Conservation (phyloP, 1,140 invertebrate genomes). For the Cataglyphis hispanica region DNA sequence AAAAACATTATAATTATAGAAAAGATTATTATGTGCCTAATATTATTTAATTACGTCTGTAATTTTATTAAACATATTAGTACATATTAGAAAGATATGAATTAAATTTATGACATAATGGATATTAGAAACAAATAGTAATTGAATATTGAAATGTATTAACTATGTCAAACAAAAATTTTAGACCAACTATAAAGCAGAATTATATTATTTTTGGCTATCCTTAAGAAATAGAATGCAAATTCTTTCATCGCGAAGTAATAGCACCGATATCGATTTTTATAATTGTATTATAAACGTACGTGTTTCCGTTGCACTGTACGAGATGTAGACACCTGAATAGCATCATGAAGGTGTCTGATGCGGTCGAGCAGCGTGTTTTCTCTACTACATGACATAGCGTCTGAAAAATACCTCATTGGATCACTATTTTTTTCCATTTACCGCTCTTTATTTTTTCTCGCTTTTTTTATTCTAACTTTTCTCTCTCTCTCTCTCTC, state of each 20-base stretch:
- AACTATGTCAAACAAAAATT: not conserved
- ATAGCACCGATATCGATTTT: not conserved
- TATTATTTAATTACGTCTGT: not conserved
- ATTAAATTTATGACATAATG: not conserved
- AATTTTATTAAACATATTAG: not conserved
- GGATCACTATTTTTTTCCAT: constrained; percentile 74
- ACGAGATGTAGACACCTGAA: constrained; percentile 68
- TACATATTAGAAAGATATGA: not conserved
- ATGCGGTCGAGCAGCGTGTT: constrained; percentile 61
- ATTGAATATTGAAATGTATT: not conserved
- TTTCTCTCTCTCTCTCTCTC: constrained; percentile 5
- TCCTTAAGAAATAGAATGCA: constrained; percentile 8
- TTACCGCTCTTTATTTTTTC: constrained; percentile 56
- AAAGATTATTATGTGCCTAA: not conserved
- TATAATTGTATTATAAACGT: constrained; percentile 72
- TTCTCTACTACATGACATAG: constrained; percentile 76
- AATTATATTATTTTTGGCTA: not conserved
- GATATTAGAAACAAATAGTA: not conserved
- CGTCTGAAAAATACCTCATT: constrained; percentile 76
- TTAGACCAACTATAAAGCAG: not conserved
- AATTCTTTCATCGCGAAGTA: constrained; percentile 4
- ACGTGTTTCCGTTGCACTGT: constrained; percentile 26
- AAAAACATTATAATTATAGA: not conserved
- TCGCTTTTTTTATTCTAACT: not conserved
- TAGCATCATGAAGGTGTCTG: constrained; percentile 71